Percentiles rank a stretch among this genome's conserved stretches.
These are phyloP conservation scores for Tenthredo livida DNA, from an alignment of 2,888 invertebrate species.

Conservation along the genomic window DNA sequence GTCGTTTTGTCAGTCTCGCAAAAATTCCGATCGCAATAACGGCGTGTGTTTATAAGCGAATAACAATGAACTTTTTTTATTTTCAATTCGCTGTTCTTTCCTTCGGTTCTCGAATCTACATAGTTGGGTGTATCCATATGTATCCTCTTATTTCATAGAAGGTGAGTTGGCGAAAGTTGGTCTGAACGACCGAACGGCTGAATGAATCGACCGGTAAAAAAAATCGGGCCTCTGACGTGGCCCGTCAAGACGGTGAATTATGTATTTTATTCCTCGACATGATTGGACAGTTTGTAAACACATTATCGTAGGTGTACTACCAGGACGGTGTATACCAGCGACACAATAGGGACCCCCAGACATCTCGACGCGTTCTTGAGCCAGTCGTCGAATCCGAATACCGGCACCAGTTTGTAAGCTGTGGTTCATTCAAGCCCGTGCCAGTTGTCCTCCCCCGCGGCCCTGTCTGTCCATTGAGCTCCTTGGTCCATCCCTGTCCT, in stretches of 20 bases:
- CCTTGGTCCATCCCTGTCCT: slow-evolving; percentile 51
- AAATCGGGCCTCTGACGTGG: slow-evolving; percentile 28
- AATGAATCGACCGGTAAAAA: slow-evolving; percentile 37
- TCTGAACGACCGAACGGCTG: neutral
- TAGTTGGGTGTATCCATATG: slow-evolving; percentile 13
- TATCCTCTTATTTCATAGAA: slow-evolving; percentile 18
- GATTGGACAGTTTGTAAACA: slow-evolving; percentile 75
- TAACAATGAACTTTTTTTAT: neutral
- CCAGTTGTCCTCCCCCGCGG: slow-evolving; percentile 44
- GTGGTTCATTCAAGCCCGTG: slow-evolving; percentile 53
- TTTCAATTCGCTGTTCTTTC: neutral
- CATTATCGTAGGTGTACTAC: slow-evolving; percentile 67
- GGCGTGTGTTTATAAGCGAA: neutral
- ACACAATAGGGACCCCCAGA: slow-evolving; percentile 51
- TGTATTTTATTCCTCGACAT: slow-evolving; percentile 64
- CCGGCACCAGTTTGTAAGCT: slow-evolving; percentile 56
- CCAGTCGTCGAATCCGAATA: slow-evolving; percentile 40
- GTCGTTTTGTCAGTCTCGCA: slow-evolving; percentile 4
- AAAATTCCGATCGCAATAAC: slow-evolving; percentile 14
- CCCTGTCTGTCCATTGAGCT: slow-evolving; percentile 46
- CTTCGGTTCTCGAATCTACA: neutral
- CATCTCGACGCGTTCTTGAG: slow-evolving; percentile 45
- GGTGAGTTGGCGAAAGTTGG: slow-evolving; percentile 41
- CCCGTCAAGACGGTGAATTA: slow-evolving; percentile 50
- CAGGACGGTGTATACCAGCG: slow-evolving; percentile 51